phyloP scores from a whole-genome alignment of 2,113 vertebrate species.

The Hiodon alosoides region DNA sequence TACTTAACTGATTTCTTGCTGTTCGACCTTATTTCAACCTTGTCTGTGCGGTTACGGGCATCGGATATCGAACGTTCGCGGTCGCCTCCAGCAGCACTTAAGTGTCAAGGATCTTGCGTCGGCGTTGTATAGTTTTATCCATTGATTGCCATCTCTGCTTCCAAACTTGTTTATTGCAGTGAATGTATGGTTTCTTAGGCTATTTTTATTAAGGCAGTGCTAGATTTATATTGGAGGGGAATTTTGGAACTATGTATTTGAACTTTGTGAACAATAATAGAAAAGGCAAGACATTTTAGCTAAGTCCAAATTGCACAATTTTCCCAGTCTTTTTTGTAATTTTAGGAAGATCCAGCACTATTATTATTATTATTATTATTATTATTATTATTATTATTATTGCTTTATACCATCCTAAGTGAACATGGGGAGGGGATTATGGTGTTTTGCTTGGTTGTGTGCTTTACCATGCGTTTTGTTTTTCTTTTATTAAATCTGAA shows the following conservation, averaged over 20 bases:
- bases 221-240: not conserved
- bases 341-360: not conserved
- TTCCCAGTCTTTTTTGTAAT: not conserved
- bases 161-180: not conserved
- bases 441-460: too few species aligned
- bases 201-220: not conserved
- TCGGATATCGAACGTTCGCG: not conserved
- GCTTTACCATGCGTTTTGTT: too few species aligned
- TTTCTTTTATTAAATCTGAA: too few species aligned
- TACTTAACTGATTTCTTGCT: conserved; percentile 24
- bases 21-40: not conserved
- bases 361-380: not conserved
- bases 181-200: not conserved
- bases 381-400: too few species aligned
- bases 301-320: conserved; percentile 1
- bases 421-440: too few species aligned
- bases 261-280: not conserved
- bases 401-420: too few species aligned
- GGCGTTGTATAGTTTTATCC: not conserved
- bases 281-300: not conserved
- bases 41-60: not conserved
- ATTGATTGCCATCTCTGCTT: not conserved
- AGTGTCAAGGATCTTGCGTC: not conserved
- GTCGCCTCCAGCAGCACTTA: too few species aligned
- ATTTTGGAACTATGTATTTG: not conserved